Percentiles rank a stretch among this genome's conserved stretches.
Conservation (phyloP, 2,113 vertebrate species). For the Tetrax tetrax region DNA sequence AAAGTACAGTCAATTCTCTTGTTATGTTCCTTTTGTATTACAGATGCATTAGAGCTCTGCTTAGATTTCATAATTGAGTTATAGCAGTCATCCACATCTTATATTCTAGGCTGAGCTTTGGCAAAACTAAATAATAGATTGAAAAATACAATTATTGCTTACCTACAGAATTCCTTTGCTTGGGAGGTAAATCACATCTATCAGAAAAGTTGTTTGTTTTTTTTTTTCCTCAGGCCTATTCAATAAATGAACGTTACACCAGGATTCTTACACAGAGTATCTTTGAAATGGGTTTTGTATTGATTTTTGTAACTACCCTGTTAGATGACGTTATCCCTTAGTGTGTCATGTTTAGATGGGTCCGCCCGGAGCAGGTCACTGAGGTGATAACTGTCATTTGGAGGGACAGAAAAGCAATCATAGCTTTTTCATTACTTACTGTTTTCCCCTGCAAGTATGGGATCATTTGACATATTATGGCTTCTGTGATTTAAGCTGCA, state of each 20-base stretch:
- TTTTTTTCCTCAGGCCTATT: slow-evolving; percentile 92
- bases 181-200: slow-evolving; percentile 88
- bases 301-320: slow-evolving; percentile 99
- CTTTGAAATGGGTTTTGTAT: slow-evolving; percentile 99
- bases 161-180: slow-evolving; percentile 91
- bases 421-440: slow-evolving; percentile 99
- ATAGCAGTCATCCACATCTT: slow-evolving; percentile 83
- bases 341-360: slow-evolving; percentile 96
- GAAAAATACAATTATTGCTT: slow-evolving; percentile 92
- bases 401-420: slow-evolving; percentile 99
- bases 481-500: slow-evolving; percentile 98
- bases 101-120: slow-evolving; percentile 80
- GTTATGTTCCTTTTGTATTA: slow-evolving; percentile 54
- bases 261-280: slow-evolving; percentile 89
- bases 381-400: slow-evolving; percentile 99
- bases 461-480: slow-evolving; percentile 99
- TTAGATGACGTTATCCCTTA: slow-evolving; percentile 99
- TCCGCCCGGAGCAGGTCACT: slow-evolving; percentile 98
- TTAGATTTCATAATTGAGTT: slow-evolving; percentile 81
- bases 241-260: slow-evolving; percentile 98
- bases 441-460: slow-evolving; percentile 93
- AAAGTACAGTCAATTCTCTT: not conserved
- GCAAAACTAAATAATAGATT: slow-evolving; percentile 90
- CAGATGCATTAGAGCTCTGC: slow-evolving; percentile 48
- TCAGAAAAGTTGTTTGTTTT: slow-evolving; percentile 92